Conservation (phyloP, 2,888 invertebrate species). For the Pollenia labialis region DNA sequence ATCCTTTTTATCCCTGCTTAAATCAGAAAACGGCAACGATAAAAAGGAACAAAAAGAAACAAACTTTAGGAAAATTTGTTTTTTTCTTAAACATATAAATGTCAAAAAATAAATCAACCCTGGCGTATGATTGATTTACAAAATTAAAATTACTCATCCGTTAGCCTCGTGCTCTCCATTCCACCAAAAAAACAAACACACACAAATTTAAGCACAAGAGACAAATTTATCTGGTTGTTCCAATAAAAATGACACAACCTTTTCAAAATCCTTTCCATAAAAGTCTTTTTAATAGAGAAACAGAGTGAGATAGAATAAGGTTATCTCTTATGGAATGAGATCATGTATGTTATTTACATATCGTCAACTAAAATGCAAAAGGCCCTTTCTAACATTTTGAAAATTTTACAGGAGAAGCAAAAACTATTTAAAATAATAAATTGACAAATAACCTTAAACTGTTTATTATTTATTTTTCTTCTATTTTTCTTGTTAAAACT, state of each 20-base stretch:
- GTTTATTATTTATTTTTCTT: no score
- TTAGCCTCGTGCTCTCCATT: background rate
- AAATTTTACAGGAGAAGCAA: no score
- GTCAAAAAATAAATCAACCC: slow-evolving; percentile 46
- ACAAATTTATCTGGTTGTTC: slow-evolving; percentile 23
- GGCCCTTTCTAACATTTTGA: no score
- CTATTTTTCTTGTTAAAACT: no score
- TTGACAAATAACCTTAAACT: no score
- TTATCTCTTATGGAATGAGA: no score
- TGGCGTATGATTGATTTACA: slow-evolving; percentile 66
- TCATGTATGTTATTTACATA: no score
- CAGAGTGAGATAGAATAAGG: no score
- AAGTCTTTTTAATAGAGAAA: slow-evolving; percentile 9
- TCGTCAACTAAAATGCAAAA: no score
- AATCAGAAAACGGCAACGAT: background rate
- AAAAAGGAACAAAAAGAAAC: background rate
- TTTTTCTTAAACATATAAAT: slow-evolving; percentile 23
- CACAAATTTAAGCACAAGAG: background rate
- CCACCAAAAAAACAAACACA: background rate
- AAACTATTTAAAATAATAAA: no score
- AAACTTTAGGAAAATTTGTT: background rate
- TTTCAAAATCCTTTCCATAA: slow-evolving; percentile 62
- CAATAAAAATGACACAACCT: slow-evolving; percentile 54
- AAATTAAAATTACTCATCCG: slow-evolving; percentile 43
- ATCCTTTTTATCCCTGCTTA: slow-evolving; percentile 19